These are phyloP conservation scores for Scaptomyza hsui DNA, from an alignment of 1,140 invertebrate species.

Conservation along the genomic window DNA sequence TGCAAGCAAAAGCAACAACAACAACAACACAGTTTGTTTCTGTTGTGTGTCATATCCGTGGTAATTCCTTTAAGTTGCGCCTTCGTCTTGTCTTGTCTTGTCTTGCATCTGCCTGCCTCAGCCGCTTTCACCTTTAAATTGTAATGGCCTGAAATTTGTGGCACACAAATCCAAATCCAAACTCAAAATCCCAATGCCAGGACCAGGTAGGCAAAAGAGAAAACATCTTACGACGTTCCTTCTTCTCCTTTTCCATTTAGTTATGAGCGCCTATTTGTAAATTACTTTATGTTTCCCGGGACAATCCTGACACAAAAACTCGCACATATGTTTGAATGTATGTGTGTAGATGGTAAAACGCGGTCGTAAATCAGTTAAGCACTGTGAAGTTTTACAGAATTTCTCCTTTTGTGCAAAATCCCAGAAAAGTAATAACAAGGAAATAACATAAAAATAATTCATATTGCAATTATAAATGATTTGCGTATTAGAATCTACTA, in stretches of 20 bases:
- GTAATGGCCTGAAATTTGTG: constrained; percentile 21
- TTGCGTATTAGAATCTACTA: no score
- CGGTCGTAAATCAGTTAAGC: constrained; percentile 52
- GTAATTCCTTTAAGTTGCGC: constrained; percentile 19
- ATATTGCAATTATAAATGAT: no score
- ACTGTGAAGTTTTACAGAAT: constrained; percentile 19
- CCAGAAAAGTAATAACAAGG: no score
- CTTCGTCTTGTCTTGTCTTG: constrained; percentile 21
- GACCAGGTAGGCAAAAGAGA: constrained; percentile 27
- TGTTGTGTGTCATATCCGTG: neutral
- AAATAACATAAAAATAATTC: no score
- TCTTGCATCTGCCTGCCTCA: constrained; percentile 28
- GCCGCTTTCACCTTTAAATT: constrained; percentile 63
- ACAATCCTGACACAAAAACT: constrained; percentile 10
- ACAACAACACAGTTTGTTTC: no score
- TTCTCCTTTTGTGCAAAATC: constrained; percentile 14
- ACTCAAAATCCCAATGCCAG: constrained; percentile 5
- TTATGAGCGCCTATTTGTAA: constrained; percentile 72
- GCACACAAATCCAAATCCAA: constrained; percentile 49
- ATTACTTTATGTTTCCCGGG: constrained; percentile 66
- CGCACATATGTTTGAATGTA: constrained; percentile 2
- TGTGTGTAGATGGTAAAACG: constrained; percentile 1
- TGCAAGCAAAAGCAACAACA: no score
- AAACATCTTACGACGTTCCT: neutral
- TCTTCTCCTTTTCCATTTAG: constrained; percentile 11